Evolutionary conservation across 2,888 invertebrate genomes (phyloP), one percentile per base, ranked within the genome.

Genomic region (Drosophila formosana): DNA sequence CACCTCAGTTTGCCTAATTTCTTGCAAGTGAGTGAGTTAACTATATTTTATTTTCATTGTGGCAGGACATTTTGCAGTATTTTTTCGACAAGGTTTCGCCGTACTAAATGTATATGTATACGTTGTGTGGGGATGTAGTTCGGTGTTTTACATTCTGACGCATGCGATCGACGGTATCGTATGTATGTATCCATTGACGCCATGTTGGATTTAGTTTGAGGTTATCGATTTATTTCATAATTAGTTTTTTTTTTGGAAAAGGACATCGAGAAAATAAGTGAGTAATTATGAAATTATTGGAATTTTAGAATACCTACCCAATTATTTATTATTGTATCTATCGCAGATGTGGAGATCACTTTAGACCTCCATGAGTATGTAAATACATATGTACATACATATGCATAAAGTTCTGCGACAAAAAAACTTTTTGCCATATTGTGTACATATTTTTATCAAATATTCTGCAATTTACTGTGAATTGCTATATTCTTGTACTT

Each of bases 121-220:
- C 7, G 43, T n/a, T 45, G 28, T n/a, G 26, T 18, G 26, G n/a
- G 46, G 18, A 18, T 45, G 50, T 8, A 45, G 7, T 8, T 45
- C 65, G 66, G 58, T 56, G 62, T 45, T 50, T 70, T 56, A n/a
- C 45, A 51, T 65, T 41, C 23, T 56, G 71, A 79, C 86, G 71
- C 74, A 74, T 72, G 77, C 60, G 88, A 83, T 83, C 89, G 26
- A 32, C 66, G 46, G 7, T 32, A 57, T 11, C 28, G 52, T 72
- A 66, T 82, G 80, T 68, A 75, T 82, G 83, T 80, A 83, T 78
- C 75, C 63, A 46, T 51, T 64, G 66, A n/a, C 89, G 89, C 84
- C 84, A 85, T 85, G 6, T 85, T 85, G 75, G n/a, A 65, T 79
- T 71, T 66, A 8, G 9, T 79, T 86, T 80, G 55, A 70, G 76